Evolutionary conservation across 2,797 vertebrate genomes (phyloP).

Genomic region (Sebastes goodei): DNA sequence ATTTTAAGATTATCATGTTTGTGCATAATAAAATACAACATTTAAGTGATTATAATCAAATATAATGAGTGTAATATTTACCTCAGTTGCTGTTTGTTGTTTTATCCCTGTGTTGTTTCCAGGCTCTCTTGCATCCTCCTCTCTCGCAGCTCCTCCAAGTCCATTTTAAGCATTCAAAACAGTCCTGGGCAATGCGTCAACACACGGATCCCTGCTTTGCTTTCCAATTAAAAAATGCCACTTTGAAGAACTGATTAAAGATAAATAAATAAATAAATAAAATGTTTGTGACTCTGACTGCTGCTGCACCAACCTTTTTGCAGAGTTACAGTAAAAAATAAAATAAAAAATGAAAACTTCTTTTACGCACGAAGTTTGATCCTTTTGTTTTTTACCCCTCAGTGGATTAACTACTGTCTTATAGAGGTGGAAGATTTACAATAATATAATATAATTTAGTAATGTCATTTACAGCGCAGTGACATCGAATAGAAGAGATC

Average conservation of each 20-base stretch:
- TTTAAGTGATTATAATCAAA: neutral
- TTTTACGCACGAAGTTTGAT: neutral
- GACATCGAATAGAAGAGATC: neutral
- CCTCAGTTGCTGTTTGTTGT: constrained; percentile 43
- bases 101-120: constrained; percentile 34
- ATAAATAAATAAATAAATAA: too few species aligned
- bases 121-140: constrained; percentile 66
- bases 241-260: neutral
- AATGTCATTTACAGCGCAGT: neutral
- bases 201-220: constrained; percentile 51
- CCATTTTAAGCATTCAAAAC: constrained; percentile 64
- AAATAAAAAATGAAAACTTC: constrained; percentile 23
- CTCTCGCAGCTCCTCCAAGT: constrained; percentile 57
- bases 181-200: constrained; percentile 61
- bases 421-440: neutral
- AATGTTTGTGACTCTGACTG: neutral
- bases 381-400: neutral
- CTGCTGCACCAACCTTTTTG: neutral
- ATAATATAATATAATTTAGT: neutral
- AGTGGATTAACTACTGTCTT: neutral
- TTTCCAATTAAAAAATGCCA: constrained; percentile 40
- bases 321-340: neutral
- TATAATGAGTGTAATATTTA: constrained; percentile 24
- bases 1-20: neutral
- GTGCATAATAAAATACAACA: neutral